Evolutionary conservation across 2,888 invertebrate genomes (phyloP).

Genomic region (Tenthredo mesomela): DNA sequence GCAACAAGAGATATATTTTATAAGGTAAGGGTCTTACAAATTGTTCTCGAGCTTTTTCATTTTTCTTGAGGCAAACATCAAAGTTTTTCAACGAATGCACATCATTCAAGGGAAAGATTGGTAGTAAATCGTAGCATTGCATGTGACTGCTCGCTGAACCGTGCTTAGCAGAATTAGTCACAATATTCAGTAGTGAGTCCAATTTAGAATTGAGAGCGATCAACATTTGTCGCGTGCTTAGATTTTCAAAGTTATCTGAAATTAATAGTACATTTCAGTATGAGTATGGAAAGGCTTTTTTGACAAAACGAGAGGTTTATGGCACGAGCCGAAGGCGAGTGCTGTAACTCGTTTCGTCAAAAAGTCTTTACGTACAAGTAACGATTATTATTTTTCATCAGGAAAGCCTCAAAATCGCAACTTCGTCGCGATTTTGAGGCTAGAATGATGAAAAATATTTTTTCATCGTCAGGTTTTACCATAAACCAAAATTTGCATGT

Average conservation of each 20-base stretch:
- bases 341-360: too few relatives aligned
- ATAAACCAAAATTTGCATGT: neutral
- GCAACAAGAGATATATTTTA: neutral
- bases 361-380: too few relatives aligned
- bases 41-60: slow-evolving; percentile 2
- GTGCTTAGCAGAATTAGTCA: neutral
- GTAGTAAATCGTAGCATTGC: neutral
- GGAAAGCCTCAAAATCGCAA: too few relatives aligned
- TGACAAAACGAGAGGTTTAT: too few relatives aligned
- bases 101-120: neutral
- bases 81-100: neutral
- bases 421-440: too few relatives aligned
- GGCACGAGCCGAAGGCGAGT: too few relatives aligned
- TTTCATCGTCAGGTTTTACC: neutral
- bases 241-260: slow-evolving; percentile 3
- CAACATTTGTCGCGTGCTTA: neutral
- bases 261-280: too few relatives aligned
- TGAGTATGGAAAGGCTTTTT: too few relatives aligned
- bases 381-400: too few relatives aligned
- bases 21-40: neutral
- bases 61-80: neutral
- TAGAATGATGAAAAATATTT: too few relatives aligned
- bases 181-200: neutral
- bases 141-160: neutral
- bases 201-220: neutral